phyloP scores from a whole-genome alignment of 1,140 invertebrate species.

The Prorops nasuta region DNA sequence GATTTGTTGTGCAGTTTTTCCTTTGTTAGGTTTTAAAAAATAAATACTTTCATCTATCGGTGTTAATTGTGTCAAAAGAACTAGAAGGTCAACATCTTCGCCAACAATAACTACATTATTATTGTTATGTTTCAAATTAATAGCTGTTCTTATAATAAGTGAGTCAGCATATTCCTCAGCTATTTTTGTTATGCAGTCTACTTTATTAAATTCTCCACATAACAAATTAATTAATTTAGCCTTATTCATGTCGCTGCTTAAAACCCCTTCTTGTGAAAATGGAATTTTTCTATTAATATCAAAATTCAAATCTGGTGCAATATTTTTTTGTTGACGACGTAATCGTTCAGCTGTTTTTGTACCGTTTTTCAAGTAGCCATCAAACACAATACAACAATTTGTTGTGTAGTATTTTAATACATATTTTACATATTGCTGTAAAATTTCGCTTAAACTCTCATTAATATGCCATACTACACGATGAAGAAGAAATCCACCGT shows the following conservation, averaged over 20 bases:
- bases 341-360: not conserved
- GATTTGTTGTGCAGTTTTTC: not conserved
- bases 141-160: slow-evolving; percentile 6
- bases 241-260: slow-evolving; percentile 12
- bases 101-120: slow-evolving; percentile 3
- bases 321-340: not conserved
- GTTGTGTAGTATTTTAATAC: not conserved
- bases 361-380: not conserved
- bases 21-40: slow-evolving; percentile 1
- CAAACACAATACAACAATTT: not conserved
- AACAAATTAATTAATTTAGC: slow-evolving; percentile 4
- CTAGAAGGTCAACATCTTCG: slow-evolving; percentile 9
- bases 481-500: slow-evolving; percentile 24
- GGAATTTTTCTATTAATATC: slow-evolving; percentile 3
- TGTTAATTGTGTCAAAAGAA: slow-evolving; percentile 3
- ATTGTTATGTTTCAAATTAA: not conserved
- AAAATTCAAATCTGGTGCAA: slow-evolving; percentile 8
- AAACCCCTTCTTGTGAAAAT: slow-evolving; percentile 5
- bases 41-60: not conserved
- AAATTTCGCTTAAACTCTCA: not conserved
- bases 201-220: not conserved
- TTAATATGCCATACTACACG: slow-evolving; percentile 4
- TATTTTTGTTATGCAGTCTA: not conserved
- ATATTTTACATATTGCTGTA: not conserved
- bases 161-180: slow-evolving; percentile 4